A percentile compares a stretch with the other conserved stretches of the same genome.
Evolutionary conservation across 2,797 vertebrate genomes (phyloP).

Genomic region (Lepidocolaptes lacrymiger): DNA sequence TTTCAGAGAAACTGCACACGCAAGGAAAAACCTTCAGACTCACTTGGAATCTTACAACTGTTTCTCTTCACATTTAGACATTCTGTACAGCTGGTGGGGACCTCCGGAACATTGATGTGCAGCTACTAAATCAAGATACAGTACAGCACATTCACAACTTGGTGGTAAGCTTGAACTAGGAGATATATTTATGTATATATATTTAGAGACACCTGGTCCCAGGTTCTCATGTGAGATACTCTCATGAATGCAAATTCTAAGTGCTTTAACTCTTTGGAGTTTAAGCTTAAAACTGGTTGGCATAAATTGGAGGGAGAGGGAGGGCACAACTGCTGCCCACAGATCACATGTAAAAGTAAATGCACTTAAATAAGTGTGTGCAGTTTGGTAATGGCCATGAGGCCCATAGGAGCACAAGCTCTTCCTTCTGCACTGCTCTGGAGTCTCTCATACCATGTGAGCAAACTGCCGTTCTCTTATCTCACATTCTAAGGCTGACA

Average conservation of each 20-base stretch:
- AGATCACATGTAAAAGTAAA: background rate
- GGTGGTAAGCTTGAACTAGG: constrained; percentile 73
- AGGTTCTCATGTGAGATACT: background rate
- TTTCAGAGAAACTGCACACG: background rate
- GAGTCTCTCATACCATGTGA: background rate
- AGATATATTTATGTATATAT: too few relatives aligned
- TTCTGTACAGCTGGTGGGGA: constrained; percentile 82
- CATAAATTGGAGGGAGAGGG: background rate
- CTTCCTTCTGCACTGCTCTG: background rate
- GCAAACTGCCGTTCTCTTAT: background rate
- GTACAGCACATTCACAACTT: constrained; percentile 83
- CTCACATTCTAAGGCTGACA: background rate
- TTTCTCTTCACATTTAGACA: constrained; percentile 61
- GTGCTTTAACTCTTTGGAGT: background rate
- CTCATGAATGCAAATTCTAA: background rate
- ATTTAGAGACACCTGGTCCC: background rate
- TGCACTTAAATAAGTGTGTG: background rate
- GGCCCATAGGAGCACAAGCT: background rate
- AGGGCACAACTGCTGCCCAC: background rate
- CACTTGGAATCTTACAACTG: background rate
- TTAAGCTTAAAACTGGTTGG: background rate
- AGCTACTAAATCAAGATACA: constrained; percentile 82
- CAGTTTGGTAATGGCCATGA: background rate
- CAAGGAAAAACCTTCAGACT: background rate
- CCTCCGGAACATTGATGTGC: constrained; percentile 78